Evolutionary conservation across 1,140 invertebrate species (phyloP).

Genomic region (Ooceraea biroi): DNA sequence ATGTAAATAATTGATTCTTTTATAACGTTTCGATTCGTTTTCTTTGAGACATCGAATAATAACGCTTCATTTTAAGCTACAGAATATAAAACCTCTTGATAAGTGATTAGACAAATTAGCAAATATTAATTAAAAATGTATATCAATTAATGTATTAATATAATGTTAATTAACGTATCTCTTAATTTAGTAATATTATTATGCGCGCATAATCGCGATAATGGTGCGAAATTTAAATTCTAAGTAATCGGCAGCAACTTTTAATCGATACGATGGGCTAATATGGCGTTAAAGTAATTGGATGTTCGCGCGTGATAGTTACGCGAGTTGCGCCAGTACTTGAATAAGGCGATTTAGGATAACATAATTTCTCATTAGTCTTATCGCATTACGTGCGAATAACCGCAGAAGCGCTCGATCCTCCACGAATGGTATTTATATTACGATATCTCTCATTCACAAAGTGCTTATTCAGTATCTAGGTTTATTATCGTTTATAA

Average conservation of each 20-base stretch:
- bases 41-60: no score
- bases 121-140: not conserved
- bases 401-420: not conserved
- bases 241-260: slow-evolving; percentile 11
- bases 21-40: no score
- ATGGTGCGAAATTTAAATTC: not conserved
- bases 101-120: not conserved
- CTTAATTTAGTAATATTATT: slow-evolving; percentile 8
- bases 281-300: not conserved
- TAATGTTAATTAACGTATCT: not conserved
- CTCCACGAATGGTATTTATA: not conserved
- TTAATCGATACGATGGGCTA: slow-evolving; percentile 14
- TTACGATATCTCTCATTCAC: slow-evolving; percentile 16
- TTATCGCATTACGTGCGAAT: not conserved
- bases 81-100: no score
- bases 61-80: no score
- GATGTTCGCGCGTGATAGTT: slow-evolving; percentile 7
- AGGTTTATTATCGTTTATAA: slow-evolving; percentile 32
- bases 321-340: not conserved
- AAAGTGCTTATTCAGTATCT: not conserved
- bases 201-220: not conserved
- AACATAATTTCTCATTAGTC: slow-evolving; percentile 31
- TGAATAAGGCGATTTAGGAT: slow-evolving; percentile 6
- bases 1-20: no score
- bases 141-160: not conserved